Percentiles rank a stretch among this genome's conserved stretches.
Conservation (phyloP, 2,797 vertebrate genomes). For the Pseudocheirus occidentalis region DNA sequence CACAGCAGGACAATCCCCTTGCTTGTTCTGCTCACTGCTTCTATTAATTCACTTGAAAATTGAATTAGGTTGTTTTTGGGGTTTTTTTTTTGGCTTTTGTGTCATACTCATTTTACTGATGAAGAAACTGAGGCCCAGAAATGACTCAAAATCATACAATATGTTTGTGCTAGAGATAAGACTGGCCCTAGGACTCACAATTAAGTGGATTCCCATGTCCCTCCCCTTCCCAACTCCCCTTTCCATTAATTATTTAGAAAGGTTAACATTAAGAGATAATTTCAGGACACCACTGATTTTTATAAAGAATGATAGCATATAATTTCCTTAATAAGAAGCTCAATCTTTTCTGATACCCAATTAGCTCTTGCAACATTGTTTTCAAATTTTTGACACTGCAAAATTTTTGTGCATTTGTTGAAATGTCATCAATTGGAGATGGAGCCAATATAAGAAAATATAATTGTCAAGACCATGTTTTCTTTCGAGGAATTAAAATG, state of each 20-base stretch:
- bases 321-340: conserved; percentile 57
- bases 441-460: background rate
- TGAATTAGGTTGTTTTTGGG: background rate
- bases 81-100: background rate
- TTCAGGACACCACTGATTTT: conserved; percentile 64
- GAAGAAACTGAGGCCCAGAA: background rate
- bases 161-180: background rate
- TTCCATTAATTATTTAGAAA: background rate
- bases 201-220: background rate
- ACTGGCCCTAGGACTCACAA: background rate
- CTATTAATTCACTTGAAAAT: background rate
- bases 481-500: background rate
- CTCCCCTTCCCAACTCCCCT: background rate
- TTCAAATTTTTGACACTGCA: background rate
- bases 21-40: background rate
- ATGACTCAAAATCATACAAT: background rate
- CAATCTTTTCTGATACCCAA: background rate
- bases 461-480: background rate
- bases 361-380: background rate
- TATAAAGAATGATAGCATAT: conserved; percentile 63
- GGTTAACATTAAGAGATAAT: background rate
- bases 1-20: background rate
- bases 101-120: background rate
- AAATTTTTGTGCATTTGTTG: background rate
- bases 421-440: background rate